Conservation (phyloP, 2,888 invertebrate genomes). For the Sinotaia quadrata region DNA sequence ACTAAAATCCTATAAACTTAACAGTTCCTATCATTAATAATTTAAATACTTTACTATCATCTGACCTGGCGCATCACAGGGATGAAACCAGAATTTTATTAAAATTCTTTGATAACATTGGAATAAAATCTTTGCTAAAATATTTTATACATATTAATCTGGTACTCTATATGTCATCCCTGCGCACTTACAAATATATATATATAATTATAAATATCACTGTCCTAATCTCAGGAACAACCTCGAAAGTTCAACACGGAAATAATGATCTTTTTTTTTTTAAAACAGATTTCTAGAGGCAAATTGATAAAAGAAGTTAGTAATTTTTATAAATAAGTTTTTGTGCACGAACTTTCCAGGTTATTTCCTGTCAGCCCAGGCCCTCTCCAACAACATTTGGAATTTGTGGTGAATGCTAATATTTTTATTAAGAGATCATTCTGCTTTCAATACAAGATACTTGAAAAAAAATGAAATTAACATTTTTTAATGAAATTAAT, state of each 20-base stretch:
- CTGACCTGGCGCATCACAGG: conserved; percentile 28
- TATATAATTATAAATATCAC: not conserved
- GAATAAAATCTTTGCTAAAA: too few relatives aligned
- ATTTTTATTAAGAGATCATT: conserved; percentile 23
- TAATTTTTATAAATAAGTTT: too few relatives aligned
- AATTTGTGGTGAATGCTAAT: conserved; percentile 32
- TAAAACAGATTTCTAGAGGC: not conserved
- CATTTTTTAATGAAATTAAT: too few relatives aligned
- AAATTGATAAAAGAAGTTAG: too few relatives aligned
- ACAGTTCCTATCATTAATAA: conserved; percentile 1
- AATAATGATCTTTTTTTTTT: conserved; percentile 3
- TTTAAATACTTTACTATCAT: not conserved
- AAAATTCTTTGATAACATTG: not conserved
- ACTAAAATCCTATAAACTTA: conserved; percentile 15
- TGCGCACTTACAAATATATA: conserved; percentile 4
- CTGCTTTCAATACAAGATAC: too few relatives aligned
- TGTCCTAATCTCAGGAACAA: conserved; percentile 23
- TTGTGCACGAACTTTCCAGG: conserved; percentile 31
- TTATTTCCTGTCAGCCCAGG: conserved; percentile 45
- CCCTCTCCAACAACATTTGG: conserved; percentile 42
- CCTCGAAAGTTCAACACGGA: conserved; percentile 31
- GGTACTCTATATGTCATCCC: too few relatives aligned
- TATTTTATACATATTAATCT: too few relatives aligned
- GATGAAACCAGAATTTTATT: conserved; percentile 18
- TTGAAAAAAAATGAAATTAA: too few relatives aligned